These are phyloP conservation scores for Oryzias dopingdopingensis DNA, from an alignment of 2,797 vertebrate genomes.

Conservation along the genomic window DNA sequence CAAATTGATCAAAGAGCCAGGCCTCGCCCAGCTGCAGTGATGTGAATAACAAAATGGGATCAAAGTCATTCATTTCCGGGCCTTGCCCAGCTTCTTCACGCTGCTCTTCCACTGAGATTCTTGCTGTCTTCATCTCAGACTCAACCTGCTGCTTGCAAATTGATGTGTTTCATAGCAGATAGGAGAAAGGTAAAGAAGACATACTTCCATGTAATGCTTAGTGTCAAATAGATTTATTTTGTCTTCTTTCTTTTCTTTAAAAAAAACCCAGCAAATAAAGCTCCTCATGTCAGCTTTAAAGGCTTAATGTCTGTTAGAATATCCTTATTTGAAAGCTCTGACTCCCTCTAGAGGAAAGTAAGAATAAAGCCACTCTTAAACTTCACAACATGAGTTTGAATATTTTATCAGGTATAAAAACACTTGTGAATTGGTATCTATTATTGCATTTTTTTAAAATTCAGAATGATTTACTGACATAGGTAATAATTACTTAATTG, in stretches of 20 bases:
- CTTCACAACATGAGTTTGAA: background rate
- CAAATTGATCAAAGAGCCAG: constrained; percentile 56
- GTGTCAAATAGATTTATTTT: background rate
- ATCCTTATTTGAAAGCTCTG: constrained; percentile 21
- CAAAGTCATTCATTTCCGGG: constrained; percentile 47
- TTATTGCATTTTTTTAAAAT: too few relatives aligned
- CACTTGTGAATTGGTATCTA: too few relatives aligned
- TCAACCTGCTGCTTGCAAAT: constrained; percentile 48
- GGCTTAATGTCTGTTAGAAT: too few relatives aligned
- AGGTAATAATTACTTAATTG: too few relatives aligned
- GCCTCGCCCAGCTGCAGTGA: constrained; percentile 30
- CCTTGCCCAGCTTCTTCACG: constrained; percentile 20
- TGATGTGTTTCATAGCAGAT: constrained; percentile 51
- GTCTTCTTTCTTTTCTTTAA: constrained; percentile 13
- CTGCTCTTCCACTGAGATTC: constrained; percentile 36
- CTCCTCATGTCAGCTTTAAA: constrained; percentile 2
- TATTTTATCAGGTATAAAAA: too few relatives aligned
- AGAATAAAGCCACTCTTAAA: background rate
- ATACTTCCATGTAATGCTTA: constrained; percentile 21
- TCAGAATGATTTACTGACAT: too few relatives aligned
- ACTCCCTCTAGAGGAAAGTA: constrained; percentile 65
- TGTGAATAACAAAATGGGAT: constrained; percentile 63
- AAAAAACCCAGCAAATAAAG: constrained; percentile 5
- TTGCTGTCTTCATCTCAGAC: constrained; percentile 43
- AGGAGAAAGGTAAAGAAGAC: constrained; percentile 15